Base-by-base conservation (phyloP, 2,797 vertebrate species). In the Chrosomus eos region DNA sequence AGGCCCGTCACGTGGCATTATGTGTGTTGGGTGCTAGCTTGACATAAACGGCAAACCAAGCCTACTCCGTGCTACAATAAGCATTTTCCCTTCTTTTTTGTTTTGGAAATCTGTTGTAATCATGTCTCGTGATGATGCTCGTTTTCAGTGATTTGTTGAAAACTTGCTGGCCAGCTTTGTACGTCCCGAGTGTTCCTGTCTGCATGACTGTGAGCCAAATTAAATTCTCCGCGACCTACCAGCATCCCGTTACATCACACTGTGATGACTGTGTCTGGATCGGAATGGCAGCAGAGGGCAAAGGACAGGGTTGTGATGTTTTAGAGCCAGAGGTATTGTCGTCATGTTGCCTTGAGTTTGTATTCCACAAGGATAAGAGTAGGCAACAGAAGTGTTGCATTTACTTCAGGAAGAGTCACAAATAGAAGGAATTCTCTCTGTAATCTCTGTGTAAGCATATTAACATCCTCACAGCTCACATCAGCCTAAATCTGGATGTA, bases 361-460 rank as follows among this genome's bases (percentile, higher is more conserved):
- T 77, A 80, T 53, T 77, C 38, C 14, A 84, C 85, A 19, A 64
- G 68, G 43, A 13, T 7, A 45, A 55, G 31, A 64, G 68, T 79
- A 85, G 81, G 83, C 83, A 91, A 90, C 88, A 92, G 45, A 48
- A 48, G 87, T 86, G 90, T 87, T 88, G 78, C 75, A 38, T 71
- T 85, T 62, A 86, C 76, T 86, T 80, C 75, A 83, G 81, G 84
- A 92, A 87, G 83, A 85, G 89, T 85, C 87, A 85, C 83, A 85
- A 89, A 82, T 90, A 87, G 91, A 92, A 88, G 91, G 75, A 86
- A 85, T 81, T 88, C 79, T 85, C 83, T 83, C 80, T 79, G 40
- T 94, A 93, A 93, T 92, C 89, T 92, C 90, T 84, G 80, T 79
- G 79, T 80, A 90, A 93, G 93, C 92, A 90, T 90, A 90, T 85